Conservation (phyloP, 37 sponge, comb jelly and placozoan genomes). For the Crambe crambe region DNA sequence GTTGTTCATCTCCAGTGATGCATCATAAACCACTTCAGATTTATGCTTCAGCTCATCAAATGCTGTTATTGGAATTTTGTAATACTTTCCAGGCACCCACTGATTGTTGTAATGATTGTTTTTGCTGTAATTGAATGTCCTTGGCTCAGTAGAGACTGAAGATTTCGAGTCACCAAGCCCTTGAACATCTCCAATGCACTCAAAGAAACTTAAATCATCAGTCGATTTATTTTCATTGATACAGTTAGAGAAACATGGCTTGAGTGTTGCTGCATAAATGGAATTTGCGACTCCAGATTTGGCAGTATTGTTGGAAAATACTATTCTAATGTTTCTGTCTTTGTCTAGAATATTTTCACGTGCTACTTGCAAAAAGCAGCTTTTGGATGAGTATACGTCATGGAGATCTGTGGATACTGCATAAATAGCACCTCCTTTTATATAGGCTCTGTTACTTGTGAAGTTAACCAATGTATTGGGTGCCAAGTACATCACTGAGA, state of each 20-base stretch:
- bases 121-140: neutral
- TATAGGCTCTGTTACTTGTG: neutral
- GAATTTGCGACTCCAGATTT: neutral
- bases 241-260: neutral
- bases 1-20: neutral
- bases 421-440: neutral
- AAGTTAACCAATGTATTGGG: neutral
- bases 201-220: neutral
- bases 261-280: no score
- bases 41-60: neutral
- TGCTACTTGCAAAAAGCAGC: neutral
- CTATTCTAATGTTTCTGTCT: neutral
- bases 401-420: neutral
- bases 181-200: neutral
- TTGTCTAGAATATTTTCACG: neutral
- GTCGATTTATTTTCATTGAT: neutral
- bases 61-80: neutral
- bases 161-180: neutral
- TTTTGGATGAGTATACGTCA: neutral
- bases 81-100: neutral
- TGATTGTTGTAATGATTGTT: no score
- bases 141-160: neutral
- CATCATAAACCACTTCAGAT: neutral
- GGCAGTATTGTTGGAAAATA: neutral
- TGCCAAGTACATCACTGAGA: neutral